These are phyloP conservation scores for Allophyes oxyacanthae DNA, from an alignment of 2,888 invertebrate species.

Conservation along the genomic window DNA sequence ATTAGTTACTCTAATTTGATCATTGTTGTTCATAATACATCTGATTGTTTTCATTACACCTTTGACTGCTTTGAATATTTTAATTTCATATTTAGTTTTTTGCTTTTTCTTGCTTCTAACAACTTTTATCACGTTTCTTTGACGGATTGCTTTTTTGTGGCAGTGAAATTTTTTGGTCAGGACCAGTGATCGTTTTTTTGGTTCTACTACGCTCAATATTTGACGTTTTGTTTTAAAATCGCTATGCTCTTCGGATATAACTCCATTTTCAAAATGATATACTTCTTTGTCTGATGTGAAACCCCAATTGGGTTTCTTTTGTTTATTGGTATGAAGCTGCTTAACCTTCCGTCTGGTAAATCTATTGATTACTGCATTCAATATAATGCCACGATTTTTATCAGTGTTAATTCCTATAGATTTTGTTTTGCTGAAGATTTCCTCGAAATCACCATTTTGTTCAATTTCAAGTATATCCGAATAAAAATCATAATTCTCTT, in stretches of 20 bases:
- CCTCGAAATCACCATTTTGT: background rate
- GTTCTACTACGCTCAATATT: background rate
- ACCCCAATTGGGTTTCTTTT: constrained; percentile 3
- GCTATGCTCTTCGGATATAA: background rate
- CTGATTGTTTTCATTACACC: constrained; percentile 18
- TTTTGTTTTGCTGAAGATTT: too few species aligned
- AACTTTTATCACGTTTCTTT: constrained; percentile 24
- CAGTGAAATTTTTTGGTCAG: constrained; percentile 9
- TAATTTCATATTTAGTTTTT: constrained; percentile 17
- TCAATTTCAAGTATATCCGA: constrained; percentile 11
- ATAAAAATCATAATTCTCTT: constrained; percentile 6
- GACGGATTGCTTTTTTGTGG: constrained; percentile 8
- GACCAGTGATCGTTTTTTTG: constrained; percentile 5
- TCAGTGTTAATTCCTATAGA: constrained; percentile 14
- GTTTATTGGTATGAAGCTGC: background rate
- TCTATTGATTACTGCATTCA: constrained; percentile 21
- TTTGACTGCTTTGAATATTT: constrained; percentile 16
- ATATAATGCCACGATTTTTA: constrained; percentile 14
- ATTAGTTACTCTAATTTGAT: constrained; percentile 2
- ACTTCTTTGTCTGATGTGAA: background rate
- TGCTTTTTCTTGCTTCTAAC: constrained; percentile 11
- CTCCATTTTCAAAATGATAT: background rate
- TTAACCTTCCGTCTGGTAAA: constrained; percentile 26
- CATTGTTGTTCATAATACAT: constrained; percentile 12
- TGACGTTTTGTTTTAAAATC: background rate